Evolutionary conservation across 1,140 invertebrate genomes (phyloP).

Genomic region (Protaetia brevitarsis): DNA sequence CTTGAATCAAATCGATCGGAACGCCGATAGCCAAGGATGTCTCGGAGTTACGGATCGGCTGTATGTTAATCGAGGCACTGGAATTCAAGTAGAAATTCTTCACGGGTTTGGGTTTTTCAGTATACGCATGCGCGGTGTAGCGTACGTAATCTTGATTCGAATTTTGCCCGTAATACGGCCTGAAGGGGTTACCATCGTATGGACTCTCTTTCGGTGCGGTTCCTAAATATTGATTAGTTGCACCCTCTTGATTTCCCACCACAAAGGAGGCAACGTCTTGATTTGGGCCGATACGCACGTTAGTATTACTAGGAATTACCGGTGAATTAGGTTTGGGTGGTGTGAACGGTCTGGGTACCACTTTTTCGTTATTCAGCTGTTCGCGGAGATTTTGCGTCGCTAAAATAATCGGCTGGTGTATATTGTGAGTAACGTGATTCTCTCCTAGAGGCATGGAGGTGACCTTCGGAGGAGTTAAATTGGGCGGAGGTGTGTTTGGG

Average conservation of each 20-base stretch:
- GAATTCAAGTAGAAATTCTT: conserved; percentile 10
- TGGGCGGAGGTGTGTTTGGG: background rate
- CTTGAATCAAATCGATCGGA: conserved; percentile 36
- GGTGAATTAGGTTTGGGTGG: conserved; percentile 32
- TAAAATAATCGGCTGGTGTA: conserved; percentile 42
- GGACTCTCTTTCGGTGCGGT: conserved; percentile 50
- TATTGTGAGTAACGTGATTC: conserved; percentile 38
- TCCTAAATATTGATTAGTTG: conserved; percentile 52
- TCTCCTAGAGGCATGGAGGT: conserved; percentile 48
- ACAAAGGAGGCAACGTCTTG: conserved; percentile 64
- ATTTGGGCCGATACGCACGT: conserved; percentile 60
- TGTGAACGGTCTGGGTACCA: conserved; percentile 31
- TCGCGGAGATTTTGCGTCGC: conserved; percentile 44
- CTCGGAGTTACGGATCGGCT: conserved; percentile 44
- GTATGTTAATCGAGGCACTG: conserved; percentile 40
- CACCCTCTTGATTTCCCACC: conserved; percentile 60
- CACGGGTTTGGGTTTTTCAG: background rate
- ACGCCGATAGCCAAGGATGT: conserved; percentile 46
- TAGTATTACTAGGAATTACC: conserved; percentile 52
- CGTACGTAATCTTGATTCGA: conserved; percentile 25
- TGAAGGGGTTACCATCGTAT: conserved; percentile 47
- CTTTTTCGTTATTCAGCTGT: conserved; percentile 46
- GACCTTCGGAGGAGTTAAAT: conserved; percentile 30
- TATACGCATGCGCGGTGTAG: conserved; percentile 25
- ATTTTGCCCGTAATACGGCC: conserved; percentile 38